Base-by-base conservation (phyloP, 2,797 vertebrate species). In the Labroides dimidiatus region DNA sequence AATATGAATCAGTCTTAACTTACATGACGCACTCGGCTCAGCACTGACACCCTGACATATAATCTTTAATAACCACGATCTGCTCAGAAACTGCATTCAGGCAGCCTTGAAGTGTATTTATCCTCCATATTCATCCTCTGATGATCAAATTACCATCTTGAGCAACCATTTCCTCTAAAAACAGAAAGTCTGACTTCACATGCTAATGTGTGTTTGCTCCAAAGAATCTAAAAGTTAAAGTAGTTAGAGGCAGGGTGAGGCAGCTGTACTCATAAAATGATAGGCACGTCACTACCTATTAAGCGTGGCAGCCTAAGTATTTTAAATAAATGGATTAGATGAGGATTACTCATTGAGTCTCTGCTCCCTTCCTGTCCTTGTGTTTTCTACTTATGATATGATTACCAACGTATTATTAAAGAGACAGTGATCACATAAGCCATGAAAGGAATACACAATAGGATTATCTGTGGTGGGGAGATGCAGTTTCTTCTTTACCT, bases 301-400 rank as follows among this genome's bases (percentile, higher is more conserved):
- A 76, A 82, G 39, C 23, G 11, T 69, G 72, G 60, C 80, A 72
- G 78, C 39, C 17, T 30, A 15, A 72, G 73, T 61, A 60, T 87
- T 77, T 69, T 48, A 78, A 87, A 85, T 81, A 82, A 90, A 82
- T 49, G 77, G 86, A 88, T 89, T 87, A 71, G 67, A 78, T 49
- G 62, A 79, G 84, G 90, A 87, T 91, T 89, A 89, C 48, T 77
- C 44, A 64, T 16, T 59, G 72, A 86, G 63, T 45, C 48, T 67
- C 15, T 47, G 52, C 70, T 84, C 58, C 39, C 41, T 61, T 51
- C 8, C 56, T 59, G 80, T 78, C 55, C 57, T 67, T 65, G 51
- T 74, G 59, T 86, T 81, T 82, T 71, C 58, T n/a, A 44, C 67
- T 53, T 16, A 50, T 63, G 74, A 75, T 77, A 75, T 72, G 72